Evolutionary conservation across 2,113 vertebrate species (phyloP), one percentile per base, ranked within the genome.

Genomic region (Helogale parvula): DNA sequence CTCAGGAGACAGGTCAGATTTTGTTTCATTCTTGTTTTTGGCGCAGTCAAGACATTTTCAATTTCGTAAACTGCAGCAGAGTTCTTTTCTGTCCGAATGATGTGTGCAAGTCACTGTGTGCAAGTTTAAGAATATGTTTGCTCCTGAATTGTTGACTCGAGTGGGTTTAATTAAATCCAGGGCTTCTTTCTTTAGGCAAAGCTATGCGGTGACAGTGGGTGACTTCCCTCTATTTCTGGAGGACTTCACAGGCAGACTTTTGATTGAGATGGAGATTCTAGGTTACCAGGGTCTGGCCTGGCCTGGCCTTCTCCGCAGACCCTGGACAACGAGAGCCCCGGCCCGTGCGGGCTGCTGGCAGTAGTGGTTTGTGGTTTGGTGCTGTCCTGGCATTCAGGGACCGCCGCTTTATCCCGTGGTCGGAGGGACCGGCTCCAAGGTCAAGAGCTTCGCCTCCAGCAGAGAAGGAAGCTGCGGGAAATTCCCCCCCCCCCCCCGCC

Each of bases 171-270:
- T 16, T 2, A 77, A 23, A 45, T 7, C 31, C 0, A 0, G 0
- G 14, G 45, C 7, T 35, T 60, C 13, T 45, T 35, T 38, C 65
- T 63, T 60, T 12, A 5, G 2, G 1, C 27, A 31, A 35, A 57
- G 27, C 31, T 0, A 1, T 9, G 29, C 0, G 0, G 2, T 4
- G 17, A 14, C 5, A 11, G 4, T 1, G 0, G 17, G 0, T 0
- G 71, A 31, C 41, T 41, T 16, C 41, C 38, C 65, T 57, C 35
- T 7, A 14, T 47, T 7, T 8, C 88, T 35, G 71, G 50, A 31
- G 27, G 21, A 27, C 9, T 10, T 1, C 23, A 5, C 7, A 31
- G 54, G 35, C 1, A 31, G 12, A 2, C 25, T 5, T 63, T 25
- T 6, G 1, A 10, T 4, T 15, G 3, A 3, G 54, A 12, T 23